phyloP scores from a whole-genome alignment of 2,888 invertebrate genomes.

The Parnassius orleans region DNA sequence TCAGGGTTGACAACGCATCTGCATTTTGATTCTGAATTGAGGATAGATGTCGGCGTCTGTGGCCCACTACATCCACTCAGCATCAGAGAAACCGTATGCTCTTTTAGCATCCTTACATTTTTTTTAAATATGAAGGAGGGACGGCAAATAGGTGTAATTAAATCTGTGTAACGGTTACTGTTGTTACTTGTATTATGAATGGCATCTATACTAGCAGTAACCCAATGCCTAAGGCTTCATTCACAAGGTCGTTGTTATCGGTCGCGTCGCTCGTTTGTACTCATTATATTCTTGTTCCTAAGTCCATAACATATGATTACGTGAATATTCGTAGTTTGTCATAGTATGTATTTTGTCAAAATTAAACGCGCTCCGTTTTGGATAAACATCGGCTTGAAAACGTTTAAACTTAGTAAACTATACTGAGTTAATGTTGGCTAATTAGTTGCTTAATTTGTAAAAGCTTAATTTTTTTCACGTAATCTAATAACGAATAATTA shows the following conservation, averaged over 20 bases:
- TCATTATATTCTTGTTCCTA: slow-evolving; percentile 52
- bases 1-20: no score
- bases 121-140: no score
- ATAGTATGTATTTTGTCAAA: neutral
- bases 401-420: neutral
- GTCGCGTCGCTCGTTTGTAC: slow-evolving; percentile 29
- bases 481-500: no score
- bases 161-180: slow-evolving; percentile 1
- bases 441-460: slow-evolving; percentile 1
- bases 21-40: no score
- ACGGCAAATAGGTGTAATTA: slow-evolving; percentile 16
- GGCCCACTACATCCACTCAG: no score
- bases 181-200: slow-evolving; percentile 17
- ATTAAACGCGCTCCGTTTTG: slow-evolving; percentile 1
- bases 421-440: neutral
- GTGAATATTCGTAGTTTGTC: slow-evolving; percentile 29
- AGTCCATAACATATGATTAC: slow-evolving; percentile 40
- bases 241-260: slow-evolving; percentile 22
- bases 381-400: neutral
- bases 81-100: no score
- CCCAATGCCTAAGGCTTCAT: slow-evolving; percentile 24
- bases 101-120: no score
- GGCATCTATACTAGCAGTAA: slow-evolving; percentile 22
- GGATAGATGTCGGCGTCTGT: no score
- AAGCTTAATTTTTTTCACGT: no score